phyloP scores from a whole-genome alignment of 2,888 invertebrate species.

The Plagiodera versicolora region DNA sequence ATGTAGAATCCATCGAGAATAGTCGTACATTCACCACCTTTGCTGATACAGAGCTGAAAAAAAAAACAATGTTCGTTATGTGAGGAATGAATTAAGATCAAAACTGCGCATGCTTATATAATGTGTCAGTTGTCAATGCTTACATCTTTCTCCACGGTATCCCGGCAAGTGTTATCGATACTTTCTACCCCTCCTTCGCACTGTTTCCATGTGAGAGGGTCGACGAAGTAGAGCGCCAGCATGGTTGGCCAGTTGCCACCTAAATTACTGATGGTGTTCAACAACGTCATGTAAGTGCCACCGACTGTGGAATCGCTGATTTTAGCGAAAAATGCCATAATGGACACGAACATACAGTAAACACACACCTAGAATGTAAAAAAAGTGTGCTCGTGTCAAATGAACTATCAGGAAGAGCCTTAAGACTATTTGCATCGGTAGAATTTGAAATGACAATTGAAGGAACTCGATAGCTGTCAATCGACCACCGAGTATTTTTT shows the following conservation, averaged over 20 bases:
- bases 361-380: slow-evolving; percentile 72
- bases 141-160: slow-evolving; percentile 66
- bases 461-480: too few species aligned
- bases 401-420: too few species aligned
- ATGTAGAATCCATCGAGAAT: slow-evolving; percentile 88
- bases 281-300: slow-evolving; percentile 98
- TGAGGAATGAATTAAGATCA: too few species aligned
- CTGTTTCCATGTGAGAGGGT: slow-evolving; percentile 78
- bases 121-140: slow-evolving; percentile 37
- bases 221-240: slow-evolving; percentile 87
- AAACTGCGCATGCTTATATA: too few species aligned
- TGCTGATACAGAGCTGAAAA: slow-evolving; percentile 68
- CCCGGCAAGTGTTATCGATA: slow-evolving; percentile 67
- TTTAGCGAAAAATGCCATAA: slow-evolving; percentile 97
- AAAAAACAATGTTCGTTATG: slow-evolving; percentile 33
- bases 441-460: too few species aligned
- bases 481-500: too few species aligned
- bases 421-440: too few species aligned
- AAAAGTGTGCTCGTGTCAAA: too few species aligned
- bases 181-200: slow-evolving; percentile 60
- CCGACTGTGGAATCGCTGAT: slow-evolving; percentile 96
- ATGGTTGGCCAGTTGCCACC: slow-evolving; percentile 99
- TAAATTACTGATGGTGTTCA: slow-evolving; percentile 94
- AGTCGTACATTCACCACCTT: slow-evolving; percentile 72
- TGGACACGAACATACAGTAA: slow-evolving; percentile 96